These are phyloP conservation scores for Polietes domitor DNA, from an alignment of 2,888 invertebrate genomes.

Conservation along the genomic window DNA sequence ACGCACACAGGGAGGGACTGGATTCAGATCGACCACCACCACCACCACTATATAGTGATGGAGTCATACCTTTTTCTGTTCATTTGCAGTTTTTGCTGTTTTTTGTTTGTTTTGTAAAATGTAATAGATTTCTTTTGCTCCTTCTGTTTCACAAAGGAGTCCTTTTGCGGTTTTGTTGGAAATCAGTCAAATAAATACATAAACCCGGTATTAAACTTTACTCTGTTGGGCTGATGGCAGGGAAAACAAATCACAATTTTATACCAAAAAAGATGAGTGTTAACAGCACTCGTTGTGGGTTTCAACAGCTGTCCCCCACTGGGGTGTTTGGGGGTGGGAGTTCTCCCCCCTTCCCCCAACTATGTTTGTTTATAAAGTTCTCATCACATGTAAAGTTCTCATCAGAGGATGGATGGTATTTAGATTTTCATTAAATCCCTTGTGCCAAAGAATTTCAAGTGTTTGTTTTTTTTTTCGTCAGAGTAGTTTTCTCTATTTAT, in stretches of 20 bases:
- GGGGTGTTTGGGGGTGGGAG: background rate
- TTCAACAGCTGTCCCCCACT: background rate
- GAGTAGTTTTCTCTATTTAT: background rate
- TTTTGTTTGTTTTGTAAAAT: background rate
- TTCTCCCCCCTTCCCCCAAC: background rate
- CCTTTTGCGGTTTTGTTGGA: constrained; percentile 10
- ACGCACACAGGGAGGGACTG: background rate
- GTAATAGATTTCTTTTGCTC: constrained; percentile 7
- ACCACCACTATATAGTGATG: background rate
- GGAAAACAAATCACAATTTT: constrained; percentile 9
- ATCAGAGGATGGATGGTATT: constrained; percentile 10
- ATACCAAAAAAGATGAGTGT: constrained; percentile 13
- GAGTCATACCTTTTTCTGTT: background rate
- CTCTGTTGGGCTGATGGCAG: background rate
- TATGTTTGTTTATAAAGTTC: background rate
- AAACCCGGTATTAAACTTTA: constrained; percentile 9
- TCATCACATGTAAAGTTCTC: background rate
- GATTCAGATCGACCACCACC: background rate
- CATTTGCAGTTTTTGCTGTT: constrained; percentile 7
- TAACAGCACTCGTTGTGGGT: background rate
- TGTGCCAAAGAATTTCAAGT: background rate
- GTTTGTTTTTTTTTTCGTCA: background rate
- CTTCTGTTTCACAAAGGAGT: background rate
- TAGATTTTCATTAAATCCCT: constrained; percentile 31
- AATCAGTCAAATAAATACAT: constrained; percentile 22